phyloP scores from a whole-genome alignment of 2,888 invertebrate genomes.

The Acleris sparsana region DNA sequence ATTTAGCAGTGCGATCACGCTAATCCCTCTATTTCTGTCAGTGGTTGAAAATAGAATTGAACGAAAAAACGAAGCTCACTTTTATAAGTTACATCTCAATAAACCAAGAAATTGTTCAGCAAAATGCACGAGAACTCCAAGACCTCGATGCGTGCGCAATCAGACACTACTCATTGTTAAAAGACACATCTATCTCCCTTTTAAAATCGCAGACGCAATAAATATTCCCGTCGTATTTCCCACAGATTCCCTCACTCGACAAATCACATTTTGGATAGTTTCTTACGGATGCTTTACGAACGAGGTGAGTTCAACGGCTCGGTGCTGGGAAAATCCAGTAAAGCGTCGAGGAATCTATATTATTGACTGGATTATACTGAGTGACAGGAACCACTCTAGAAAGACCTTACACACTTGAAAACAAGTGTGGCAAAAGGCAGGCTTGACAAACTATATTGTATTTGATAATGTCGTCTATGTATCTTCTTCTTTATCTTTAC shows the following conservation, averaged over 20 bases:
- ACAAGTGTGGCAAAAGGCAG: no score
- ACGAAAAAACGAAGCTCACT: no score
- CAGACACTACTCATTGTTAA: conserved; percentile 22
- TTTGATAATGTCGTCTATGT: no score
- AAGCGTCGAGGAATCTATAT: conserved; percentile 78
- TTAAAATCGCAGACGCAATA: conserved; percentile 33
- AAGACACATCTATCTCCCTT: conserved; percentile 26
- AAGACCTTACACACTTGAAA: conserved; percentile 51
- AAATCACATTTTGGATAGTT: conserved; percentile 65
- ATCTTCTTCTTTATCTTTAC: no score
- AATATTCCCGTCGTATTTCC: conserved; percentile 36
- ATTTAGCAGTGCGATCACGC: no score
- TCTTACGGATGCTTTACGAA: conserved; percentile 61
- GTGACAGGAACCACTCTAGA: conserved; percentile 62
- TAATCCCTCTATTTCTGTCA: no score
- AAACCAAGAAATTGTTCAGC: conserved; percentile 15
- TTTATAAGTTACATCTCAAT: background rate
- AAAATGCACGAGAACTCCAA: conserved; percentile 16
- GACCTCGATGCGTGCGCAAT: conserved; percentile 11
- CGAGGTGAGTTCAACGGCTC: conserved; percentile 63
- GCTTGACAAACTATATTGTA: no score
- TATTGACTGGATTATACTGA: conserved; percentile 78
- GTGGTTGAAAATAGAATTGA: no score
- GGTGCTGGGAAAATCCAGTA: conserved; percentile 75
- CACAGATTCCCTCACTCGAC: conserved; percentile 58